Evolutionary conservation across 2,113 vertebrate species (phyloP).

Genomic region (Sorex fumeus): DNA sequence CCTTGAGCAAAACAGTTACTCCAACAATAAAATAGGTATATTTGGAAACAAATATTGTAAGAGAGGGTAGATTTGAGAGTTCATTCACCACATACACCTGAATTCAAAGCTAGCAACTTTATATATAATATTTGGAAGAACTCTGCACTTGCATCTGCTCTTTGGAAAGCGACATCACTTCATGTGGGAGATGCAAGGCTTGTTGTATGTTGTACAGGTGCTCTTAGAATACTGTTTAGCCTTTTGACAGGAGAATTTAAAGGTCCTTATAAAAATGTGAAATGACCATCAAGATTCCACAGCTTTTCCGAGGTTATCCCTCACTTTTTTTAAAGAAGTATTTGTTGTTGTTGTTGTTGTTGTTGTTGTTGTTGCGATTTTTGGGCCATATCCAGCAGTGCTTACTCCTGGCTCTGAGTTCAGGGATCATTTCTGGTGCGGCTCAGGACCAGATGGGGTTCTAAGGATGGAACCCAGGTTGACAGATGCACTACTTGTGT

Average conservation of each 20-base stretch:
- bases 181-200: neutral
- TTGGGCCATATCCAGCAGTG: too few species aligned
- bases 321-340: too few species aligned
- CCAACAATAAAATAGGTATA: neutral
- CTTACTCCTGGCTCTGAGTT: too few species aligned
- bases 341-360: too few species aligned
- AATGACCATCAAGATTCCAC: too few species aligned
- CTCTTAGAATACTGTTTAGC: neutral
- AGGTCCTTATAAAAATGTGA: too few species aligned
- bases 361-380: too few species aligned
- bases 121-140: neutral
- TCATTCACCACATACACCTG: neutral
- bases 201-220: neutral
- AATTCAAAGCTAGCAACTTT: neutral
- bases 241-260: neutral
- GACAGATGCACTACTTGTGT: too few species aligned
- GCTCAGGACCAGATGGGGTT: too few species aligned
- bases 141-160: neutral
- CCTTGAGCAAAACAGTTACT: neutral
- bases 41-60: neutral
- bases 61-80: neutral
- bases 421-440: too few species aligned
- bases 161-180: neutral
- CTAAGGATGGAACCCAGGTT: too few species aligned
- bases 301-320: too few species aligned